These are phyloP conservation scores for Schlechtendalia chinensis DNA, from an alignment of 1,140 invertebrate genomes.

Conservation along the genomic window DNA sequence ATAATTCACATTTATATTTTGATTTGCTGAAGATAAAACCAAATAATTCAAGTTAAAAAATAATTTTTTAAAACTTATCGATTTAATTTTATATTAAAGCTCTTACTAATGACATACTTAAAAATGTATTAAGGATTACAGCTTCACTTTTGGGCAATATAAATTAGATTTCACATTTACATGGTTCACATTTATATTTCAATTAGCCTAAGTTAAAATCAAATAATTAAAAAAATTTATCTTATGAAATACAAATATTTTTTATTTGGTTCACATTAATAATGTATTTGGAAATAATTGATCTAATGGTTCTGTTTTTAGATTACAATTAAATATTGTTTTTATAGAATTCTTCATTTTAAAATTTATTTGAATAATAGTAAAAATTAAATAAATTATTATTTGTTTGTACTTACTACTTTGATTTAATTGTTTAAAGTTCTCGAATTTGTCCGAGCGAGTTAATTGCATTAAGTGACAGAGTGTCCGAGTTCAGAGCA, in stretches of 20 bases:
- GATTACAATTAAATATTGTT: neutral
- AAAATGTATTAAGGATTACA: neutral
- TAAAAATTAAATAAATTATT: no score
- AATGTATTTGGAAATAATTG: neutral
- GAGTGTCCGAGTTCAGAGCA: slow-evolving; percentile 77
- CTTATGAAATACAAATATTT: neutral
- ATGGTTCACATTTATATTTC: neutral
- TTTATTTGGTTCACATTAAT: no score
- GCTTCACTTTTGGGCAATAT: slow-evolving; percentile 10
- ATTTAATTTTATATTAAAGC: neutral
- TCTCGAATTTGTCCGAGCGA: slow-evolving; percentile 94
- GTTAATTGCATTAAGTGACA: slow-evolving; percentile 88
- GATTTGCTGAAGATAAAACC: neutral
- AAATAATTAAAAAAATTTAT: neutral
- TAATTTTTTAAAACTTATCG: neutral
- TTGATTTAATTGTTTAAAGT: slow-evolving; percentile 51
- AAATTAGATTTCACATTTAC: neutral
- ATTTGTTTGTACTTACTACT: neutral
- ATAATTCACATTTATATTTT: neutral
- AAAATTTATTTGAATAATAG: no score
- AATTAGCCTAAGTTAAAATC: neutral
- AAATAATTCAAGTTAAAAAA: neutral
- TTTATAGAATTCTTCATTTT: no score
- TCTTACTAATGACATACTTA: slow-evolving; percentile 23
- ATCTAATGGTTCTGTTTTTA: neutral